Base-by-base conservation (phyloP, 2,888 invertebrate genomes). In the Horisme vitalbata region DNA sequence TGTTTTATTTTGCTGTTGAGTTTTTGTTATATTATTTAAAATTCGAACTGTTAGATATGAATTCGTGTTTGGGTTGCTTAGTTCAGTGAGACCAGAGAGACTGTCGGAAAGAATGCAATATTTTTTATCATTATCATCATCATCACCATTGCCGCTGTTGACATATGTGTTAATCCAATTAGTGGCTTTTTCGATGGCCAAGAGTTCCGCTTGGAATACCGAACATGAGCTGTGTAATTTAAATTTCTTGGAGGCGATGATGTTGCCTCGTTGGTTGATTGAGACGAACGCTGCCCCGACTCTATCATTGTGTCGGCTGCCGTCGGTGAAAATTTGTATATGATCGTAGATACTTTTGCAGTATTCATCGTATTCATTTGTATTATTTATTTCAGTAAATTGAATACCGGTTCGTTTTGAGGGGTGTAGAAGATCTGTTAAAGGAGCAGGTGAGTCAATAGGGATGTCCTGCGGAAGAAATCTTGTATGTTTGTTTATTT, bases 211-310 rank as follows among this genome's bases (percentile, higher is more conserved):
- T 15, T 35, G 35, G 8, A 26, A 26, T 0, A 11, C 23, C 8
- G 14, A 52, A 26, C 12, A 55, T 4, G 24, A 11, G 4, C 2
- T 0, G 49, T 36, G 36, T 46, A 54, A 0, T 24, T 35, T 35
- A 4, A 26, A 4, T 15, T 35, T 26, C 5, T 35, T 24, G 1
- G 26, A 14, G 1, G 26, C 4, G 9, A 9, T 1, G 5, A 2
- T 3, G 4, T n/a, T 9, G 6, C 31, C 31, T 2, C n/a, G 2
- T 0, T 11, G 15, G 9, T 31, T 18, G 9, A 31, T 15, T 3
- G 18, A 4, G 1, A 31, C 15, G 6, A 31, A 31, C 0, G 31
- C 31, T 5, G 31, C 31, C 1, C 31, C 31, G 0, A 31, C 31
- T 12, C 9, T 8, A 18, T 9, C 31, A 4, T 31, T 9, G n/a